phyloP scores from a whole-genome alignment of 1,140 invertebrate species.

The Panagrolaimus sp. region DNA sequence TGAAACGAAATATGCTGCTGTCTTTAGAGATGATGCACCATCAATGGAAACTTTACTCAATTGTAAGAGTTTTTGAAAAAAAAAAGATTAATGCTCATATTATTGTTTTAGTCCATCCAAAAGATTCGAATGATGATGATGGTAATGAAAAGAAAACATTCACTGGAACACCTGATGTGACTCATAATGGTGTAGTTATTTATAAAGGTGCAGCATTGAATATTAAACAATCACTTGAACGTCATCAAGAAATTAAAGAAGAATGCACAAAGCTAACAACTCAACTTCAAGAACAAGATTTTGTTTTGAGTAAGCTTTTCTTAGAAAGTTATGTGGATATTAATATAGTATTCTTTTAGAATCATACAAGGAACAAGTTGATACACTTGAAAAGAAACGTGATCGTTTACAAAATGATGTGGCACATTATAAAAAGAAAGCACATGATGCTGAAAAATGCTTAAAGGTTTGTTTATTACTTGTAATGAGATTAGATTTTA shows the following conservation, averaged over 20 bases:
- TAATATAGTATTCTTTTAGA: conserved; percentile 37
- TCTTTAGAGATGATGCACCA: conserved; percentile 52
- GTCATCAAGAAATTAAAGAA: conserved; percentile 71
- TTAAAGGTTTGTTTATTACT: conserved; percentile 42
- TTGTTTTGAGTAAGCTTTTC: conserved; percentile 59
- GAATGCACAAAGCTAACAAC: conserved; percentile 68
- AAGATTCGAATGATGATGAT: conserved; percentile 3
- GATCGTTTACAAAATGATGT: conserved; percentile 53
- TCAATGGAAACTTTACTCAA: conserved; percentile 49
- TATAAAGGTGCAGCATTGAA: conserved; percentile 73
- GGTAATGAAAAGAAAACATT: background rate
- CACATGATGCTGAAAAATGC: conserved; percentile 49
- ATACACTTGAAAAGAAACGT: conserved; percentile 50
- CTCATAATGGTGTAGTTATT: conserved; percentile 62
- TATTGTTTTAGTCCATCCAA: conserved; percentile 18
- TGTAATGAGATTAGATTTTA: background rate
- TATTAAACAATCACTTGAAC: conserved; percentile 70
- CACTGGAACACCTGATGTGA: conserved; percentile 15
- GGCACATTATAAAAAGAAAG: conserved; percentile 53
- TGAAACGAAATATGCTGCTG: conserved; percentile 62
- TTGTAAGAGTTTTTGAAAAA: no score
- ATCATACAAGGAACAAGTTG: conserved; percentile 44
- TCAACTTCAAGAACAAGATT: conserved; percentile 59
- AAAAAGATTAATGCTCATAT: no score
- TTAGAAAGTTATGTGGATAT: conserved; percentile 12